Conservation (phyloP, 2,113 vertebrate species). For the Colistium nudipinnis region DNA sequence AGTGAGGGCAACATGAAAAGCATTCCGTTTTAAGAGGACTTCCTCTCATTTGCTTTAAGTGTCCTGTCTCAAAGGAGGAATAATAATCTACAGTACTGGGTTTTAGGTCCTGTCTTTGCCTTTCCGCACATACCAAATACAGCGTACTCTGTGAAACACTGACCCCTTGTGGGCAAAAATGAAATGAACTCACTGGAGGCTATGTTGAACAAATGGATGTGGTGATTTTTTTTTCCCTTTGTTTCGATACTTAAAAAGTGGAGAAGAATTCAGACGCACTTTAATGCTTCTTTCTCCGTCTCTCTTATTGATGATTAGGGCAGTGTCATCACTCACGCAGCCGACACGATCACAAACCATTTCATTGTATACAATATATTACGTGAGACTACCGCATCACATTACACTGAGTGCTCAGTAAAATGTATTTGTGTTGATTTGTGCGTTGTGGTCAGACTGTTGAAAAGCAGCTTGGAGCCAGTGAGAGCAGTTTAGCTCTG, state of each 20-base stretch:
- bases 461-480: slow-evolving; percentile 77
- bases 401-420: neutral
- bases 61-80: neutral
- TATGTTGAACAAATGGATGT: neutral
- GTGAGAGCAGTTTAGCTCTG: slow-evolving; percentile 74
- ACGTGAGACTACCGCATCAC: neutral
- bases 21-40: neutral
- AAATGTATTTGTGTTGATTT: slow-evolving; percentile 17
- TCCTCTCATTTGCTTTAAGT: neutral
- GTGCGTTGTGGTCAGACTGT: slow-evolving; percentile 58
- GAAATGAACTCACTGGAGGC: neutral
- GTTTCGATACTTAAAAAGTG: too few species aligned
- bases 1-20: neutral
- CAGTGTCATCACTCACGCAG: neutral
- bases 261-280: too few species aligned
- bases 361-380: neutral
- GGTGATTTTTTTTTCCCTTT: neutral
- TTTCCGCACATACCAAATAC: neutral
- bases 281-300: neutral
- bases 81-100: neutral
- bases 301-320: neutral
- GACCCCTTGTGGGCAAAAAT: slow-evolving; percentile 70
- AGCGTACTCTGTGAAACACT: slow-evolving; percentile 52
- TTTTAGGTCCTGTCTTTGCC: neutral
- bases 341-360: too few species aligned